These are phyloP conservation scores for Sturnus vulgaris DNA, from an alignment of 2,113 vertebrate species.

Conservation along the genomic window DNA sequence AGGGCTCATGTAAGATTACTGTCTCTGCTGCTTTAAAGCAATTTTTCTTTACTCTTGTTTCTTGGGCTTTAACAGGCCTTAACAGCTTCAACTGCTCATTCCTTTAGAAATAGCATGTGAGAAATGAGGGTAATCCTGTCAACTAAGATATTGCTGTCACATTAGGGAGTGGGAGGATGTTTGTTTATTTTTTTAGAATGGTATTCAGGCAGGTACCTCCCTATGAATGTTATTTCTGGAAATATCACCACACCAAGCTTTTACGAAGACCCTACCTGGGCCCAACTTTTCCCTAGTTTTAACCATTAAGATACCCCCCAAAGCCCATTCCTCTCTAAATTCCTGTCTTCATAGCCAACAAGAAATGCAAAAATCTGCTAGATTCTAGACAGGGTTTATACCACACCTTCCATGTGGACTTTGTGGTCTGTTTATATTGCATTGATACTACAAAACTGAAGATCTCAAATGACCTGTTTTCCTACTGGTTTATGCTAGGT, in stretches of 20 bases:
- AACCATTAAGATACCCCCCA: neutral
- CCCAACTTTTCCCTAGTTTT: neutral
- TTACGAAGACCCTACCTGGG: neutral
- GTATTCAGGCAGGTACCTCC: neutral
- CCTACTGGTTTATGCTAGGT: neutral
- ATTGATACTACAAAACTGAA: neutral
- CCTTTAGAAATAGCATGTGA: neutral
- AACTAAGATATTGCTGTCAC: neutral
- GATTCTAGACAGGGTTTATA: neutral
- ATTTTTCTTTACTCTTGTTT: neutral
- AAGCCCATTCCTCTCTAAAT: neutral
- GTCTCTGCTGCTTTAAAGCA: neutral
- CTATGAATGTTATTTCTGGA: neutral
- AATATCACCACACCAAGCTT: neutral
- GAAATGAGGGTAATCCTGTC: neutral
- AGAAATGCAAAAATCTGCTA: neutral
- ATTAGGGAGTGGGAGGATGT: fast-evolving
- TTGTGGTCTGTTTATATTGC: neutral
- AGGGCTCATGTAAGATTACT: neutral
- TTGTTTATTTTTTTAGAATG: neutral
- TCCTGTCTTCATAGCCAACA: neutral
- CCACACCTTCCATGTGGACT: neutral
- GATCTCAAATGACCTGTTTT: neutral
- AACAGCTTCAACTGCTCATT: neutral
- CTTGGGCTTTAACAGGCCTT: neutral